Evolutionary conservation across 2,888 invertebrate genomes (phyloP), one percentile per base, ranked within the genome.

Genomic region (Steromphala cineraria): DNA sequence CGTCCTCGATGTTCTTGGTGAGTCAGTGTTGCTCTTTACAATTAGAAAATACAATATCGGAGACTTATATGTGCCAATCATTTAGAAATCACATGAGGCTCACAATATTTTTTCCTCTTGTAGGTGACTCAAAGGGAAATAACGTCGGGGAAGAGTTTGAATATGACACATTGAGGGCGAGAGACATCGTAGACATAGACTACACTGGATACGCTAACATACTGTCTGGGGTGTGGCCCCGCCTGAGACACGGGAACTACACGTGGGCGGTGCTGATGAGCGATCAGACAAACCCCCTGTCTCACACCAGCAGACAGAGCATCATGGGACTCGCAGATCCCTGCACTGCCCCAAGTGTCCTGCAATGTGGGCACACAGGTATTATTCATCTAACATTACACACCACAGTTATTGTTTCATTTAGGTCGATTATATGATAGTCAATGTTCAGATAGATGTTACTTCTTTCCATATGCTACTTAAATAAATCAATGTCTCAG

Each of bases 1-100:
- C 8, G 84, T 87, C 10, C 75, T 86, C 46, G 87, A 87, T 80
- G 85, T 84, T 28, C 76, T 83, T n/a, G 87, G 87, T 71, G 52
- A 28, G 67, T 24, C 24, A 46, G 13, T 4, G 36, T 36, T 4
- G 7, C 7, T 36, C 46, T 10, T 46, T 46, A 36, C 36, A 1
- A 46, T 46, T 46, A 46, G 46, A 46, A 46, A 46, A 10, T 13
- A 46, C 10, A 5, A 46, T 10, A 46, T 46, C 10, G 1, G 13
- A 13, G 1, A 46, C 46, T 46, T 46, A 10, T 46, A 46, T 46
- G 7, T 46, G 71, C 2, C 36, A n/a, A 21, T 28, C 36, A 17
- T 31, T 13, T 31, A 7, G 2, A 8, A 8, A 17, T 36, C 7
- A 36, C 2, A n/a, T 46, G 46, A 46, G 5, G 5, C 1, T 46